Conservation (phyloP, 1,140 invertebrate genomes). For the Chionoecetes opilio region DNA sequence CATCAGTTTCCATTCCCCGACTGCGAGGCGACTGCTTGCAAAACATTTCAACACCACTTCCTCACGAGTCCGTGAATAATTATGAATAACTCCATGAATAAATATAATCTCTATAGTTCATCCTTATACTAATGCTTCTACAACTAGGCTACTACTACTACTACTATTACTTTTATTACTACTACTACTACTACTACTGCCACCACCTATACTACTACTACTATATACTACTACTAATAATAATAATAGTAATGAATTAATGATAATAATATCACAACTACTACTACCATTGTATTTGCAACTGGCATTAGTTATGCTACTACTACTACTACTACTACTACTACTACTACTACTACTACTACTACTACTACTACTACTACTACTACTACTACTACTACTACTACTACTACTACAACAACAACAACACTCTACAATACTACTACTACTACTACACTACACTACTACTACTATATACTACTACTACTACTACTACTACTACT, state of each 20-base stretch:
- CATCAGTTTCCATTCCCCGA: too few species aligned
- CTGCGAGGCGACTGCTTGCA: too few species aligned
- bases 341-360: background rate
- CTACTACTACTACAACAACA: constrained; percentile 22
- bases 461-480: background rate
- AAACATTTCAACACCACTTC: too few species aligned
- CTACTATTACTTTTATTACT: background rate
- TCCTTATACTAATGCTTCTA: constrained; percentile 13
- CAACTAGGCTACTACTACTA: constrained; percentile 29
- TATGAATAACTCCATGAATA: too few species aligned
- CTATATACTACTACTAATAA: background rate
- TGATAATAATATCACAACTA: too few species aligned
- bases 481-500: background rate
- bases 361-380: constrained; percentile 23
- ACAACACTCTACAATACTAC: too few species aligned
- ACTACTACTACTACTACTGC: background rate
- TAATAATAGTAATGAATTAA: too few species aligned
- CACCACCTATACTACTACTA: background rate
- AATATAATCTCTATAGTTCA: too few species aligned
- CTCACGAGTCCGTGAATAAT: too few species aligned
- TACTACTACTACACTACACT: background rate
- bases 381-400: constrained; percentile 24
- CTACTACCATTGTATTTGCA: background rate
- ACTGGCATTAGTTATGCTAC: too few species aligned
- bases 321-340: background rate